Evolutionary conservation across 2,888 invertebrate genomes (phyloP).

Genomic region (Cheilosia variabilis): DNA sequence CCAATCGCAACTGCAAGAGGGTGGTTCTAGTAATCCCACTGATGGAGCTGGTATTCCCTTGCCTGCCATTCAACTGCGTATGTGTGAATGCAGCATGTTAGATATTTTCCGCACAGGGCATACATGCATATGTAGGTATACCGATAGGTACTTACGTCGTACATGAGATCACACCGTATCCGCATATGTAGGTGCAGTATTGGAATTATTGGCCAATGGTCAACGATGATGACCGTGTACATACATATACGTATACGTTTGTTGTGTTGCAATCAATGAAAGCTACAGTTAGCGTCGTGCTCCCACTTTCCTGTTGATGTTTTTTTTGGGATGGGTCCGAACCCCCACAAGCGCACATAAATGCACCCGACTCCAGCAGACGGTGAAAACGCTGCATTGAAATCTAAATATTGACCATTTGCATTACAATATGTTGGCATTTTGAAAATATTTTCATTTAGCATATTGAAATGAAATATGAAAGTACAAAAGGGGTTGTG

Average conservation of each 20-base stretch:
- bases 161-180: constrained; percentile 31
- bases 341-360: constrained; percentile 5
- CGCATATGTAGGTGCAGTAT: constrained; percentile 21
- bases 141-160: neutral
- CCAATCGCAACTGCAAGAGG: constrained; percentile 66
- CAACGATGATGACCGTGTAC: constrained; percentile 21
- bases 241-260: constrained; percentile 5
- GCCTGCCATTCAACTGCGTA: constrained; percentile 8
- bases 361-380: constrained; percentile 37
- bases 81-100: constrained; percentile 64
- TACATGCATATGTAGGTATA: constrained; percentile 7
- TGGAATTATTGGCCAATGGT: constrained; percentile 50
- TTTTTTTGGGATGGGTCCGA: neutral
- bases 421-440: constrained; percentile 81
- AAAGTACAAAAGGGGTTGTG: constrained; percentile 58
- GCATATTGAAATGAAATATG: constrained; percentile 62
- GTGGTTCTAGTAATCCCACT: constrained; percentile 52
- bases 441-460: constrained; percentile 81
- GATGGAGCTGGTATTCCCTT: constrained; percentile 16
- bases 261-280: constrained; percentile 44
- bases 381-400: constrained; percentile 59
- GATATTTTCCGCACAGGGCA: constrained; percentile 42
- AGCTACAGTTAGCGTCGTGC: constrained; percentile 39
- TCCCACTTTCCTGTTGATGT: constrained; percentile 24
- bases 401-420: constrained; percentile 81